Conservation (phyloP, 2,888 invertebrate genomes). For the Drosophila peninsularis region DNA sequence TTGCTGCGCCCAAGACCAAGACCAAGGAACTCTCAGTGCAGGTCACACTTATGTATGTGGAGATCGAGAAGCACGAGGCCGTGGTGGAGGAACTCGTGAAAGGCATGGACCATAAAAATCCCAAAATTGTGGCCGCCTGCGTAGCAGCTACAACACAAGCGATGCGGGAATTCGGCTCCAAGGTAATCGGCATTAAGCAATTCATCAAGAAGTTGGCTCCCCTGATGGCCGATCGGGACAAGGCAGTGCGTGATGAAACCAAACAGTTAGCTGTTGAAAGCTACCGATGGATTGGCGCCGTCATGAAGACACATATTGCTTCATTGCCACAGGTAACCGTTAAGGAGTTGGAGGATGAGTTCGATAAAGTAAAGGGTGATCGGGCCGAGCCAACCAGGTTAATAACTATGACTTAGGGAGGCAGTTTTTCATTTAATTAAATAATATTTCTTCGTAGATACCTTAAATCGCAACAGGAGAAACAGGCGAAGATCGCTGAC, state of each 20-base stretch:
- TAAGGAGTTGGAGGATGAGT: conserved; percentile 94
- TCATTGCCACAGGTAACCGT: conserved; percentile 95
- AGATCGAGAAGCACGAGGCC: conserved; percentile 96
- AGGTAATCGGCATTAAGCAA: conserved; percentile 94
- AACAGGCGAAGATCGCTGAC: conserved; percentile 83
- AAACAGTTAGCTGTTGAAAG: conserved; percentile 96
- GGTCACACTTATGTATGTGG: conserved; percentile 96
- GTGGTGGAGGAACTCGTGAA: conserved; percentile 96
- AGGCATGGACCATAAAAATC: conserved; percentile 97
- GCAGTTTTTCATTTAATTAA: neutral
- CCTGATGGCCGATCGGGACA: conserved; percentile 95
- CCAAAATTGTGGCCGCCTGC: conserved; percentile 96
- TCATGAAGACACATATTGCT: conserved; percentile 93
- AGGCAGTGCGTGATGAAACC: conserved; percentile 95
- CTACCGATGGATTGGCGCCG: conserved; percentile 94
- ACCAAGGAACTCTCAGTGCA: conserved; percentile 96
- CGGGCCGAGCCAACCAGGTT: conserved; percentile 83
- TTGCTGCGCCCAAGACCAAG: conserved; percentile 95
- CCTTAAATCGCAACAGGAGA: conserved; percentile 84
- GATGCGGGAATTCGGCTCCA: conserved; percentile 95
- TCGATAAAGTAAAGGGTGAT: conserved; percentile 88
- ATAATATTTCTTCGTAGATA: conserved; percentile 62
- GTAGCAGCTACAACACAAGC: conserved; percentile 90
- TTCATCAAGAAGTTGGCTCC: conserved; percentile 94
- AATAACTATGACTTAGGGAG: neutral